A percentile compares a stretch with the other conserved stretches of the same genome.
Conservation (phyloP, 2,113 vertebrate species). For the Gambusia affinis region DNA sequence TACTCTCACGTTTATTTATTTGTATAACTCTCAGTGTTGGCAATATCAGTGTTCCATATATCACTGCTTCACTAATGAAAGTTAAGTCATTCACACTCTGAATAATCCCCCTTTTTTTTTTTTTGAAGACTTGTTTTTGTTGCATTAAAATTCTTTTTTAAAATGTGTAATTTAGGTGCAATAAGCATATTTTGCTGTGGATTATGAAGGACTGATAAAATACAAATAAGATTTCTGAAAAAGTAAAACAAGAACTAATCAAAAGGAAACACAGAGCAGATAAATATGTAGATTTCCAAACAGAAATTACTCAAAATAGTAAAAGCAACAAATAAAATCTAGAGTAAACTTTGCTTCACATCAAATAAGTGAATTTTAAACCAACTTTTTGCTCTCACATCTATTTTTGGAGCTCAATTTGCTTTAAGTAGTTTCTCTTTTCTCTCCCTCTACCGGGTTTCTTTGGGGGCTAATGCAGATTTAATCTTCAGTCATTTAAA, state of each 20-base stretch:
- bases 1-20: no score
- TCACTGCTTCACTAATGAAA: no score
- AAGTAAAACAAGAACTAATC: neutral
- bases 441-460: conserved; percentile 31
- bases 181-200: no score
- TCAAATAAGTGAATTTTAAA: neutral
- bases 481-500: conserved; percentile 65
- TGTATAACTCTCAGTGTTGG: no score
- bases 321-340: neutral
- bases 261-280: neutral
- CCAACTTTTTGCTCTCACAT: neutral
- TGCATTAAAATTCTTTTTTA: no score
- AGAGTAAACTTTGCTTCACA: neutral
- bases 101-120: no score
- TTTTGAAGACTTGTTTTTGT: no score
- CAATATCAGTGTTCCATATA: no score
- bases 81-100: no score
- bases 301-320: neutral
- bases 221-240: neutral
- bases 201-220: no score
- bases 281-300: neutral
- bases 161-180: no score
- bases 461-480: conserved; percentile 58
- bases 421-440: neutral
- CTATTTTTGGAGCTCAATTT: neutral